Evolutionary conservation across 1,140 invertebrate genomes (phyloP).

Genomic region (Aphaenogaster floridana): DNA sequence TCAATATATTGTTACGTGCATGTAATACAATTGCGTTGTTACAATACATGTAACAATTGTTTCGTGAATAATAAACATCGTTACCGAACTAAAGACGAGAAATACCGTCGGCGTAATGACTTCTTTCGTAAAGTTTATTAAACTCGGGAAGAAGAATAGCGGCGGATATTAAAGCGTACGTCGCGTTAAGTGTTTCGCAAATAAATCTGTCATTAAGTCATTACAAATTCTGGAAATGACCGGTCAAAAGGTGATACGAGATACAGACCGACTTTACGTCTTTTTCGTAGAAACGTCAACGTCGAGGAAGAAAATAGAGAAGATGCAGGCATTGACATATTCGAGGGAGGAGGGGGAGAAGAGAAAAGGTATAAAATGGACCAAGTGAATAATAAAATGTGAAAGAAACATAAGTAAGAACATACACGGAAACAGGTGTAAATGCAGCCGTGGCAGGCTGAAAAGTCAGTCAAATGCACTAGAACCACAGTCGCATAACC

Average conservation of each 20-base stretch:
- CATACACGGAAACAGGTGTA: slow-evolving; percentile 68
- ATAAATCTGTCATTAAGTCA: slow-evolving; percentile 37
- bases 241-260: neutral
- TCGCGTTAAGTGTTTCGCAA: slow-evolving; percentile 21
- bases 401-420: slow-evolving; percentile 41
- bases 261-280: neutral
- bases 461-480: slow-evolving; percentile 74
- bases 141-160: slow-evolving; percentile 45
- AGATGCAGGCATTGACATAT: slow-evolving; percentile 24
- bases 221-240: neutral
- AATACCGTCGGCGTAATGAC: slow-evolving; percentile 35
- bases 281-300: slow-evolving; percentile 25
- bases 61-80: slow-evolving; percentile 29
- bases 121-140: slow-evolving; percentile 38
- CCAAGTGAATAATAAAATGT: slow-evolving; percentile 21
- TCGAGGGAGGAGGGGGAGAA: neutral
- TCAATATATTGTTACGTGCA: neutral
- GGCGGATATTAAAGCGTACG: slow-evolving; percentile 49
- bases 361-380: neutral
- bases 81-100: neutral
- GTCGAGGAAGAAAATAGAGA: neutral
- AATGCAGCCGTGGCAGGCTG: slow-evolving; percentile 64
- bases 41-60: neutral
- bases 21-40: neutral
- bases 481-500: slow-evolving; percentile 78